phyloP scores from a whole-genome alignment of 1,140 invertebrate genomes.

The Caenorhabditis elegans region DNA sequence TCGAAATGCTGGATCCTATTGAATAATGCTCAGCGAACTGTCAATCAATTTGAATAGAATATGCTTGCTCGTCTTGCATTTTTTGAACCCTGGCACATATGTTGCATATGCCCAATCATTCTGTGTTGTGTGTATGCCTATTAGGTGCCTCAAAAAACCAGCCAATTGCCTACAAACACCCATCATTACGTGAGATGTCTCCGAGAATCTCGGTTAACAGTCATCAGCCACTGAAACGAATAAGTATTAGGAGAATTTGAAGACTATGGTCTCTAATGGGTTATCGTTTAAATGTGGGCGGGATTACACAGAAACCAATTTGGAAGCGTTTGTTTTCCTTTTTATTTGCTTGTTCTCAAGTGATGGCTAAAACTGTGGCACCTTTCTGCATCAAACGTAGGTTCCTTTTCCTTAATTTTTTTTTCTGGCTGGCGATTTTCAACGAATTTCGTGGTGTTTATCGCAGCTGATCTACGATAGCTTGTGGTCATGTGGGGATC shows the following conservation, averaged over 20 bases:
- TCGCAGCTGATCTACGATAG: background rate
- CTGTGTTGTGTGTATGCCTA: background rate
- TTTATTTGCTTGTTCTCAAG: background rate
- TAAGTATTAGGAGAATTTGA: background rate
- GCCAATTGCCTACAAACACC: background rate
- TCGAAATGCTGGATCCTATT: background rate
- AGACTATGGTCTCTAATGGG: background rate
- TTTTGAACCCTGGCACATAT: background rate
- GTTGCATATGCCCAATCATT: background rate
- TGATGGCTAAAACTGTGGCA: background rate
- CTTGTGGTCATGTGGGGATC: constrained; percentile 13
- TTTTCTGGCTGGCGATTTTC: background rate
- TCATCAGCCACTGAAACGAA: constrained; percentile 7
- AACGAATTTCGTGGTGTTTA: background rate
- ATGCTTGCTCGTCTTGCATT: background rate
- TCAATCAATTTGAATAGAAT: background rate
- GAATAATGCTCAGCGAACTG: background rate
- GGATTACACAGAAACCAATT: background rate
- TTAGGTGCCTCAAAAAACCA: background rate
- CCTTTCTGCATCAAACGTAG: background rate
- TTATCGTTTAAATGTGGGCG: constrained; percentile 2
- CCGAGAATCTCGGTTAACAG: background rate
- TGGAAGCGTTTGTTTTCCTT: background rate
- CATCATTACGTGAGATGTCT: background rate
- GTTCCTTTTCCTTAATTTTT: background rate